These are phyloP conservation scores for Watsonalla binaria DNA, from an alignment of 2,888 invertebrate genomes.

Conservation along the genomic window DNA sequence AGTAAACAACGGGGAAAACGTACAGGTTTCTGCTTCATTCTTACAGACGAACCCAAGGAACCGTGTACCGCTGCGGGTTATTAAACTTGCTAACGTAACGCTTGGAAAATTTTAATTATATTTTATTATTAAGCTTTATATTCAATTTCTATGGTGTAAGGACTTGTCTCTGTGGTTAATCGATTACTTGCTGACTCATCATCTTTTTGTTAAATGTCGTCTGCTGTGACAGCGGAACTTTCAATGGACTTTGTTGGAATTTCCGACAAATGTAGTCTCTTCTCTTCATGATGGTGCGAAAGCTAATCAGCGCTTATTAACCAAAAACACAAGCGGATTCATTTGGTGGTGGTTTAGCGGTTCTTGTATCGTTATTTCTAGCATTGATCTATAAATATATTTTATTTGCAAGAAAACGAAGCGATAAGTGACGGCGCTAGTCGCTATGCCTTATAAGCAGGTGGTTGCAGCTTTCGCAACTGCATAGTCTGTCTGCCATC, in stretches of 20 bases:
- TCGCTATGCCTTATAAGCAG: slow-evolving; percentile 54
- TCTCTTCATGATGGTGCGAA: slow-evolving; percentile 18
- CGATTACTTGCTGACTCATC: slow-evolving; percentile 2
- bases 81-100: not conserved
- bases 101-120: not conserved
- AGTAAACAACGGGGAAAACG: slow-evolving; percentile 8
- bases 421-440: slow-evolving; percentile 31
- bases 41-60: slow-evolving; percentile 1
- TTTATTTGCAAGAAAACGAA: slow-evolving; percentile 21
- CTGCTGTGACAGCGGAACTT: slow-evolving; percentile 4
- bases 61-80: slow-evolving; percentile 3
- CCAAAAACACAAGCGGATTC: slow-evolving; percentile 6
- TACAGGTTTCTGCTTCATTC: slow-evolving; percentile 10
- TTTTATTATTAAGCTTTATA: not conserved
- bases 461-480: slow-evolving; percentile 70
- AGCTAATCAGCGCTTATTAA: slow-evolving; percentile 18
- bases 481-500: slow-evolving; percentile 51
- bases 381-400: slow-evolving; percentile 21
- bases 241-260: slow-evolving; percentile 14
- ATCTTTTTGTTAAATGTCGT: slow-evolving; percentile 7
- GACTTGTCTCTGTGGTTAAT: not conserved
- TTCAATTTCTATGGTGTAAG: not conserved
- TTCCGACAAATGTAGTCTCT: slow-evolving; percentile 20
- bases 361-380: slow-evolving; percentile 2
- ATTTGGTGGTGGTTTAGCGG: too few species aligned